Percentiles rank a stretch among this genome's conserved stretches.
Conservation (phyloP, 1,140 invertebrate genomes). For the Asbolus verrucosus region DNA sequence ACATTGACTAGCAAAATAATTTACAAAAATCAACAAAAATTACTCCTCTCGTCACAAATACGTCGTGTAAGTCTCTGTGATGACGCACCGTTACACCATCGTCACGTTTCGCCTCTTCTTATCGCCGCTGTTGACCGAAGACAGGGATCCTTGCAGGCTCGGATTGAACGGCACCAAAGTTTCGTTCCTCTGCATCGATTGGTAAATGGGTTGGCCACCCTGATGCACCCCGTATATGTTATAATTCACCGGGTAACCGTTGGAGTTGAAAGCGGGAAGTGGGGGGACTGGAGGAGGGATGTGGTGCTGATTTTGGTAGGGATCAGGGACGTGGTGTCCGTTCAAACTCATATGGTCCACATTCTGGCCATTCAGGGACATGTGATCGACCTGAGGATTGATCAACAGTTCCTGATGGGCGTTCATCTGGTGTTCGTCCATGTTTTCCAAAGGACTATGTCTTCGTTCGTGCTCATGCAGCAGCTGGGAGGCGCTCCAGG, state of each 20-base stretch:
- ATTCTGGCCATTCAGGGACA: constrained; percentile 61
- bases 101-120: constrained; percentile 70
- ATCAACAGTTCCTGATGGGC: constrained; percentile 57
- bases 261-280: constrained; percentile 60
- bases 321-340: constrained; percentile 53
- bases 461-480: constrained; percentile 72
- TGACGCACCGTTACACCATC: constrained; percentile 68
- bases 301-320: constrained; percentile 58
- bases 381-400: constrained; percentile 59
- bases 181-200: constrained; percentile 64
- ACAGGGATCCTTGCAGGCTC: constrained; percentile 69
- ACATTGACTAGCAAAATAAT: constrained; percentile 26
- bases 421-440: constrained; percentile 55
- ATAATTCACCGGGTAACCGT: constrained; percentile 63
- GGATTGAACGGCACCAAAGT: constrained; percentile 67
- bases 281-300: constrained; percentile 64
- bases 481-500: constrained; percentile 72
- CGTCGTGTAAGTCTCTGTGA: constrained; percentile 55
- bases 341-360: constrained; percentile 63
- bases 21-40: constrained; percentile 40
- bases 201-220: constrained; percentile 60
- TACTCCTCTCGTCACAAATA: constrained; percentile 49
- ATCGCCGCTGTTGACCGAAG: constrained; percentile 69
- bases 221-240: constrained; percentile 64
- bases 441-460: constrained; percentile 66